Conservation (phyloP, 1,140 invertebrate genomes). For the Periplaneta americana region DNA sequence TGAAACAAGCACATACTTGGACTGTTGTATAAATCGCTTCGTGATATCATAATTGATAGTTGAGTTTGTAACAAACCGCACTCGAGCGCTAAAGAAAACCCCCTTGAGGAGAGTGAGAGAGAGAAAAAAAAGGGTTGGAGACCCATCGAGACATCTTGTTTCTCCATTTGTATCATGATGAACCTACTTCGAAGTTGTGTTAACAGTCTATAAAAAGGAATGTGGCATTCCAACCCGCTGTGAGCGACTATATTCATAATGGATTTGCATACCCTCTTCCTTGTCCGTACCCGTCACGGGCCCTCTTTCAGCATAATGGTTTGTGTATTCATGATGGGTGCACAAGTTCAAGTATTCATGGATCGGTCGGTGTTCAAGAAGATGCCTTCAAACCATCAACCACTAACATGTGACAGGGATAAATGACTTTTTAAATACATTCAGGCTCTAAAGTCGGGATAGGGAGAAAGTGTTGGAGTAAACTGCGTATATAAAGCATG, state of each 20-base stretch:
- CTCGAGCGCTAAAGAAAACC: too few relatives aligned
- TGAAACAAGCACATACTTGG: too few relatives aligned
- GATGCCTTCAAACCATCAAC: not conserved
- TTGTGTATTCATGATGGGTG: not conserved
- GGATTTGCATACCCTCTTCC: not conserved
- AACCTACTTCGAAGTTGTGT: not conserved
- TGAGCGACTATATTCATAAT: not conserved
- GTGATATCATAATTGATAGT: too few relatives aligned
- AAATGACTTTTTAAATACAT: slow-evolving; percentile 11
- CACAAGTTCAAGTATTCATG: not conserved
- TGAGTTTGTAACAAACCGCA: too few relatives aligned
- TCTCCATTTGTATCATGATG: not conserved
- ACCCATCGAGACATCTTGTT: not conserved
- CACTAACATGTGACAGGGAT: not conserved
- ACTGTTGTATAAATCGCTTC: too few relatives aligned
- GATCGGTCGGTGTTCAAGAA: too few relatives aligned
- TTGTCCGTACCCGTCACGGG: not conserved
- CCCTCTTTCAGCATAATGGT: not conserved
- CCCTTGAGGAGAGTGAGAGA: too few relatives aligned
- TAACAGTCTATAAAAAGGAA: not conserved
- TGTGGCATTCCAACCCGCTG: not conserved
- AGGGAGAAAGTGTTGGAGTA: not conserved
- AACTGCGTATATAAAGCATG: not conserved
- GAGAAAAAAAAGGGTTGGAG: too few relatives aligned
- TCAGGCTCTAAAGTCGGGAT: not conserved